Conservation (phyloP, 2,888 invertebrate species). For the Dichetophora obliterata region DNA sequence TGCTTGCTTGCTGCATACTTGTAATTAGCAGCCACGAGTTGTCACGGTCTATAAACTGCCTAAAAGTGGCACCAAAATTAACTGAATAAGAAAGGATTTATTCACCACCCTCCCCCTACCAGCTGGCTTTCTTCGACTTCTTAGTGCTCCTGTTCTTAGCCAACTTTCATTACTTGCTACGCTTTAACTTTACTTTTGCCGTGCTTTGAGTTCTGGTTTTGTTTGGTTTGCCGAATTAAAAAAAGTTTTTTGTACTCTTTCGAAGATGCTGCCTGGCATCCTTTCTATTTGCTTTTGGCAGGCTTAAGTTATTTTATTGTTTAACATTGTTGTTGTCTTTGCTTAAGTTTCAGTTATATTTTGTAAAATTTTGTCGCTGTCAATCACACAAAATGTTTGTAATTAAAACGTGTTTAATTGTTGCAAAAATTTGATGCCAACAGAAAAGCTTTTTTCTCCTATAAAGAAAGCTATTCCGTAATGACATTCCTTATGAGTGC, state of each 20-base stretch:
- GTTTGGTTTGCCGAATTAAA: background rate
- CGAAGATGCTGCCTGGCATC: background rate
- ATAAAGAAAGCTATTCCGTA: background rate
- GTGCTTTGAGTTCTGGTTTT: background rate
- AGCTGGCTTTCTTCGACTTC: background rate
- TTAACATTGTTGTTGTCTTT: background rate
- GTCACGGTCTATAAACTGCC: slow-evolving; percentile 25
- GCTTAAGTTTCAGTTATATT: background rate
- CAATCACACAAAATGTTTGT: slow-evolving; percentile 12
- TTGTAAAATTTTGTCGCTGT: background rate
- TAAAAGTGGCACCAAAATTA: slow-evolving; percentile 15
- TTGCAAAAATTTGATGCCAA: background rate
- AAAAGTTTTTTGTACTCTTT: slow-evolving; percentile 2
- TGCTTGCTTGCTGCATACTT: background rate
- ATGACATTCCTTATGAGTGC: background rate
- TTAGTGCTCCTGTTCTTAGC: background rate
- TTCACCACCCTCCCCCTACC: background rate
- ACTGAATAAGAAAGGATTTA: background rate
- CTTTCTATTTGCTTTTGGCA: too few species aligned
- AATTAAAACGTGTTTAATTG: slow-evolving; percentile 27
- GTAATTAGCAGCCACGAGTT: slow-evolving; percentile 26
- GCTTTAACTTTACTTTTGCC: background rate
- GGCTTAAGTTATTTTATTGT: background rate
- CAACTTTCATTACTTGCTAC: background rate
- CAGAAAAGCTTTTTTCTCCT: background rate